Conservation (phyloP, 1,140 invertebrate genomes). For the Diabrotica virgifera region DNA sequence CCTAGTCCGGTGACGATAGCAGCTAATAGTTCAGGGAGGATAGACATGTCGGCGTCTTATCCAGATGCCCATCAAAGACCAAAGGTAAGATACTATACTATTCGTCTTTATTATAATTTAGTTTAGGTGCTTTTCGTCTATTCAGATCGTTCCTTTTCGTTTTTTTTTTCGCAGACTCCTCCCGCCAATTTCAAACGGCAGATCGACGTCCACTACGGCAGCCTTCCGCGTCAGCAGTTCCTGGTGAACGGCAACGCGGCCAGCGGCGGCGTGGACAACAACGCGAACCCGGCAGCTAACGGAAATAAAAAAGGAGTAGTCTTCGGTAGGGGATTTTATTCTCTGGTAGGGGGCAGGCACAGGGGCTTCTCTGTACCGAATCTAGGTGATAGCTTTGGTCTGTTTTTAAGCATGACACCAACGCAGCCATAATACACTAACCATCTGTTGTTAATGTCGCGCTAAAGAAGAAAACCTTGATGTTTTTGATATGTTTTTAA, state of each 20-base stretch:
- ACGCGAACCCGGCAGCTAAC: conserved; percentile 43
- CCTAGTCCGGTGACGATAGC: conserved; percentile 47
- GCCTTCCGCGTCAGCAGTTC: conserved; percentile 70
- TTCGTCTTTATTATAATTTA: too few species aligned
- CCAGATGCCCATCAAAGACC: conserved; percentile 41
- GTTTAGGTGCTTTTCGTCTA: too few species aligned
- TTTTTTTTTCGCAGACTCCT: conserved; percentile 58
- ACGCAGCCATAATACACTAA: conserved; percentile 2
- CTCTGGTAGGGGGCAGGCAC: conserved; percentile 61
- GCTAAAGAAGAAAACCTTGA: too few species aligned
- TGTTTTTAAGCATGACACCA: conserved; percentile 13
- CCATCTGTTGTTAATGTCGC: background rate
- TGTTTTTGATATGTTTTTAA: too few species aligned
- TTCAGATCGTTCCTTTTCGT: conserved; percentile 12
- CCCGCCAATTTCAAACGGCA: conserved; percentile 65
- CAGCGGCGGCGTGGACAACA: conserved; percentile 44
- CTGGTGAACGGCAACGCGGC: conserved; percentile 39
- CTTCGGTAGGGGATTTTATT: conserved; percentile 68
- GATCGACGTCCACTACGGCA: conserved; percentile 73
- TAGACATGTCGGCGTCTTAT: conserved; percentile 18
- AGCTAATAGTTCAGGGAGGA: conserved; percentile 26
- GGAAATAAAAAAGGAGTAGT: conserved; percentile 57
- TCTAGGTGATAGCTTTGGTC: conserved; percentile 67
- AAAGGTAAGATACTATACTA: conserved; percentile 35
- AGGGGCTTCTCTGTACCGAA: conserved; percentile 87